Percentiles rank a stretch among this genome's conserved stretches.
Conservation (phyloP, 2,797 vertebrate species). For the Bovichtus diacanthus region DNA sequence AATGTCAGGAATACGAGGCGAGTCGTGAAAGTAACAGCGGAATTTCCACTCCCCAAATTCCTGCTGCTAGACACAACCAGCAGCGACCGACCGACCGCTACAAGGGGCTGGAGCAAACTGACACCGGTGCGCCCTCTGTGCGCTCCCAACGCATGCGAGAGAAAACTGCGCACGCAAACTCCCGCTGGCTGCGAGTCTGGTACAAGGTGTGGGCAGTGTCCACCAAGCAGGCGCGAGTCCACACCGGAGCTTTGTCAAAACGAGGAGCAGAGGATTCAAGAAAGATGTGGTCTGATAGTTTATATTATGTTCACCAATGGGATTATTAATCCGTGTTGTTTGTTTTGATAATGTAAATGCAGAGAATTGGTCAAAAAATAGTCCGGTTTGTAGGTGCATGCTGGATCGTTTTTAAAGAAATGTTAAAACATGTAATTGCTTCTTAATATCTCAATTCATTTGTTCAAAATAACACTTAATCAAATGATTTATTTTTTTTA, state of each 20-base stretch:
- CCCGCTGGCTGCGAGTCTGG: slow-evolving; percentile 43
- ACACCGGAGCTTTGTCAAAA: slow-evolving; percentile 6
- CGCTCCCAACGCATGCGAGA: slow-evolving; percentile 57
- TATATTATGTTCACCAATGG: too few species aligned
- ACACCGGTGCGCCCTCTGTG: slow-evolving; percentile 70
- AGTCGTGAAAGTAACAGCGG: slow-evolving; percentile 54
- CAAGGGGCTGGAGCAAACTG: slow-evolving; percentile 61
- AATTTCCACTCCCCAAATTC: slow-evolving; percentile 74
- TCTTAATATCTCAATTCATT: background rate
- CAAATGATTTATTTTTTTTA: background rate
- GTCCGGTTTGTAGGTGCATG: background rate
- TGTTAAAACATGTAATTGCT: background rate
- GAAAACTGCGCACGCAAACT: slow-evolving; percentile 52
- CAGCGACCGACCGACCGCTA: slow-evolving; percentile 44
- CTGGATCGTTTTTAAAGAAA: background rate
- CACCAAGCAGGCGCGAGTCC: slow-evolving; percentile 14
- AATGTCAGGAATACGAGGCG: slow-evolving; percentile 57
- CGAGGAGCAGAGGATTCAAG: background rate
- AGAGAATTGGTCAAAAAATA: background rate
- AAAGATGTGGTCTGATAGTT: too few species aligned
- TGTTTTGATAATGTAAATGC: background rate
- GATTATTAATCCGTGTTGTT: background rate
- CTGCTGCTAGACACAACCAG: slow-evolving; percentile 46
- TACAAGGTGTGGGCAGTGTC: slow-evolving; percentile 44
- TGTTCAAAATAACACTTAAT: background rate